A percentile compares a stretch with the other conserved stretches of the same genome.
Conservation (phyloP, 2,888 invertebrate species). For the Mythimna loreyi region DNA sequence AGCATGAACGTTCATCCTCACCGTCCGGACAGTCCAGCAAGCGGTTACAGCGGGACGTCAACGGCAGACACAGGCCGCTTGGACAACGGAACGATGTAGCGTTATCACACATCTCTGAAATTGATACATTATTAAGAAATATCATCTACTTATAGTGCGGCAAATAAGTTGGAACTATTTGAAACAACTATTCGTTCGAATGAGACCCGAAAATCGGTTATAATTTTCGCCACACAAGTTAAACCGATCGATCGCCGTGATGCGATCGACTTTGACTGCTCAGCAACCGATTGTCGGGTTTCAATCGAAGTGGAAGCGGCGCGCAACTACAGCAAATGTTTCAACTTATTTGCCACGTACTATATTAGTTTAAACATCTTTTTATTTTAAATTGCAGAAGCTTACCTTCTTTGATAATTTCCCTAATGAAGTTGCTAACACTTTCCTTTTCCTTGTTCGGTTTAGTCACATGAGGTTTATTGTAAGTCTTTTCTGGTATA, state of each 20-base stretch:
- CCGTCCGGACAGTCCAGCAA: conserved; percentile 93
- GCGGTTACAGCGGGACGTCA: conserved; percentile 93
- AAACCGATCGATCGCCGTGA: too few species aligned
- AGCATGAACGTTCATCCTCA: conserved; percentile 93
- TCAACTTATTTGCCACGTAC: neutral
- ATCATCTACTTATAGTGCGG: neutral
- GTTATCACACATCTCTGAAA: conserved; percentile 84
- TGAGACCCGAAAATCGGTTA: too few species aligned
- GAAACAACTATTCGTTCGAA: too few species aligned
- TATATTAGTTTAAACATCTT: neutral
- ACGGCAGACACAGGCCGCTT: conserved; percentile 92
- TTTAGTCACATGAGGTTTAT: conserved; percentile 74
- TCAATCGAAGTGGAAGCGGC: too few species aligned
- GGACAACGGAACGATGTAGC: conserved; percentile 91
- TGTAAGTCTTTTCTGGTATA: conserved; percentile 80
- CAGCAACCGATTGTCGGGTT: too few species aligned
- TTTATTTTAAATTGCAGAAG: neutral
- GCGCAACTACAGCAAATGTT: too few species aligned
- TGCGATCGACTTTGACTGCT: too few species aligned
- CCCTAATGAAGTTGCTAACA: conserved; percentile 39
- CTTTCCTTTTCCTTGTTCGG: conserved; percentile 75
- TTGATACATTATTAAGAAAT: conserved; percentile 2
- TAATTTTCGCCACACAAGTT: too few species aligned
- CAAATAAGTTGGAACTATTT: too few species aligned
- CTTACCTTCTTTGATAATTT: conserved; percentile 73